Conservation (phyloP, 2,888 invertebrate species). For the Crepidodera aurea region DNA sequence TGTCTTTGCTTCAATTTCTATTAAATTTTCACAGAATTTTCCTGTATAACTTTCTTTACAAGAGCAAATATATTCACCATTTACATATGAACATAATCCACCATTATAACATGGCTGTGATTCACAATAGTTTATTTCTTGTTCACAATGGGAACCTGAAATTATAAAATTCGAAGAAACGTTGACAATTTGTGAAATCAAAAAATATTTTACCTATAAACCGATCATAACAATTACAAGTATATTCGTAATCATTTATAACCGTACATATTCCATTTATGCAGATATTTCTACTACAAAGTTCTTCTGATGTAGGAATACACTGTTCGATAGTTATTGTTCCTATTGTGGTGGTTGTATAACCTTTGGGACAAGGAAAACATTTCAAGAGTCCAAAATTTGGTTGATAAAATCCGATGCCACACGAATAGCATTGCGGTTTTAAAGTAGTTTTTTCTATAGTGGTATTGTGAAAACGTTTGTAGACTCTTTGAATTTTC, state of each 20-base stretch:
- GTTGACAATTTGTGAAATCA: too few relatives aligned
- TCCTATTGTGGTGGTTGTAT: constrained; percentile 61
- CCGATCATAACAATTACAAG: constrained; percentile 64
- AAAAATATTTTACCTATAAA: constrained; percentile 60
- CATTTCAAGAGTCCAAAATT: constrained; percentile 67
- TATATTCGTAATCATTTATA: constrained; percentile 56
- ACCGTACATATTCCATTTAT: constrained; percentile 59
- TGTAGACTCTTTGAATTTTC: constrained; percentile 52
- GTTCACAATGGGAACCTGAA: constrained; percentile 66
- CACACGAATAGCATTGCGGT: constrained; percentile 67
- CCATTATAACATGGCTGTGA: constrained; percentile 67
- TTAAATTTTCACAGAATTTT: constrained; percentile 61
- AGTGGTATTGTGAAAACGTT: constrained; percentile 47
- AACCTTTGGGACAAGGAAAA: constrained; percentile 65
- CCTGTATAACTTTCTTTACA: constrained; percentile 65
- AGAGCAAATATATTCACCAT: constrained; percentile 59
- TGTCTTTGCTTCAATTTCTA: constrained; percentile 56
- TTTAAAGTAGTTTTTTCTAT: constrained; percentile 62
- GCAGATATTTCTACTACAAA: constrained; percentile 65
- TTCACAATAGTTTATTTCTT: constrained; percentile 61
- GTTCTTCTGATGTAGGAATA: constrained; percentile 60
- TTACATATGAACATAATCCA: constrained; percentile 60
- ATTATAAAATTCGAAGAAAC: too few relatives aligned
- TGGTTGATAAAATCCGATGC: constrained; percentile 61
- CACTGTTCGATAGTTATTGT: constrained; percentile 60